Base-by-base conservation (phyloP, 2,113 vertebrate species). In the Otocyon megalotis region DNA sequence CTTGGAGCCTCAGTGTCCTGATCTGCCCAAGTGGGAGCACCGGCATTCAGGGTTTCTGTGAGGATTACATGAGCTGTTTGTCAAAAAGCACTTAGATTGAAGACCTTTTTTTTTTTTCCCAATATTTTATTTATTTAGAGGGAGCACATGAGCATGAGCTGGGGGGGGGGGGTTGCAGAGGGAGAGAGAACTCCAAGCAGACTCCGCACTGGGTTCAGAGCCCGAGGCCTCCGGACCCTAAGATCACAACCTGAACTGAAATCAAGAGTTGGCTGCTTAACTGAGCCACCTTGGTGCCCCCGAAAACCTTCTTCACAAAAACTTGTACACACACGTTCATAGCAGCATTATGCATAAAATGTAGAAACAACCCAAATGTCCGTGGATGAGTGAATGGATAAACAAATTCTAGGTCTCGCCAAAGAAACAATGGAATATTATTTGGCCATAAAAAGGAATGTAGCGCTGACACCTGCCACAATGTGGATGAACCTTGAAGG, bases 51-150 rank as follows among this genome's bases (percentile, higher is more conserved):
- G 35, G 13, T 20, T 79, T 14, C 48, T 69, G 35, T 43, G 20
- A 96, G 28, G 80, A 56, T n/a, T 37, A 32, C 80, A 80, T 2
- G 12, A 81, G 48, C 24, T 54, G 9, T 28, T 63, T 54, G 37
- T 79, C 9, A 62, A 93, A 92, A 81, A 93, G 74, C 65, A 72
- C 62, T 93, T 43, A 11, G 35, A 87, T 2, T 67, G n/a, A 87
- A 82, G 58, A 43, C 53, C 50, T 60, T 65, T 17, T 67, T 19
- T 69, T 69, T 4, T 67, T 67, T n/a, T n/a, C 19, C 19, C 4
- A 35, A 19, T 19, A 69, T 20, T 69, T 69, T 69, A 69, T 35
- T 35, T 69, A 69, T 69, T 69, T 69, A 69, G 67, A 69, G 67
- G 10, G 32, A n/a, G 67, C 16, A 19, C 43, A 43, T 43, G 43